phyloP scores from a whole-genome alignment of 2,888 invertebrate species.

The Kryphioiulus occultus region DNA sequence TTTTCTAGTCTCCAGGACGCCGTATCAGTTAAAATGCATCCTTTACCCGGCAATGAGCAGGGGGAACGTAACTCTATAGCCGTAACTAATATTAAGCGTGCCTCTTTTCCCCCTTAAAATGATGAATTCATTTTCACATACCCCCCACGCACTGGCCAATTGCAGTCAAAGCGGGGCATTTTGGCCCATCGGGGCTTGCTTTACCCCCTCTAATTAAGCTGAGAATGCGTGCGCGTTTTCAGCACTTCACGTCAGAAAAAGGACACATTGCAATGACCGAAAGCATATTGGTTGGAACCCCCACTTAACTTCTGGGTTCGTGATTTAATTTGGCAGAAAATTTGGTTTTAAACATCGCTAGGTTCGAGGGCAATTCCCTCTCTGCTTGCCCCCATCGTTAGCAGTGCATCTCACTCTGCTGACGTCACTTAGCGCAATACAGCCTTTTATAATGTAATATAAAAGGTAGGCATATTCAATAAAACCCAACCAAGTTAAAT shows the following conservation, averaged over 20 bases:
- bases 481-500: no score
- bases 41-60: not conserved
- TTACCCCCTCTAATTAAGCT: conserved; percentile 34
- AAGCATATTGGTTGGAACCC: conserved; percentile 24
- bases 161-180: not conserved
- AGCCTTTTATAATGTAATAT: not conserved
- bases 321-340: conserved; percentile 32
- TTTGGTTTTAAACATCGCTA: conserved; percentile 11
- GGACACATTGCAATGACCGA: conserved; percentile 28
- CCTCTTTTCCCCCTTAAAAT: conserved; percentile 36
- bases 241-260: conserved; percentile 6
- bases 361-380: conserved; percentile 25
- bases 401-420: not conserved
- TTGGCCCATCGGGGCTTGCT: conserved; percentile 8
- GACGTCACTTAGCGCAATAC: not conserved
- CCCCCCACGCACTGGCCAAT: conserved; percentile 8
- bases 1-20: not conserved
- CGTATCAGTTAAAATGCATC: not conserved
- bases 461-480: no score
- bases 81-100: conserved; percentile 46
- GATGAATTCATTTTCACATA: conserved; percentile 36
- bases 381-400: not conserved
- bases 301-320: not conserved
- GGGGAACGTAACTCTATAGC: conserved; percentile 31
- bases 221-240: not conserved